These are phyloP conservation scores for Heliconius nattereri DNA, from an alignment of 1,140 invertebrate species.

Conservation along the genomic window DNA sequence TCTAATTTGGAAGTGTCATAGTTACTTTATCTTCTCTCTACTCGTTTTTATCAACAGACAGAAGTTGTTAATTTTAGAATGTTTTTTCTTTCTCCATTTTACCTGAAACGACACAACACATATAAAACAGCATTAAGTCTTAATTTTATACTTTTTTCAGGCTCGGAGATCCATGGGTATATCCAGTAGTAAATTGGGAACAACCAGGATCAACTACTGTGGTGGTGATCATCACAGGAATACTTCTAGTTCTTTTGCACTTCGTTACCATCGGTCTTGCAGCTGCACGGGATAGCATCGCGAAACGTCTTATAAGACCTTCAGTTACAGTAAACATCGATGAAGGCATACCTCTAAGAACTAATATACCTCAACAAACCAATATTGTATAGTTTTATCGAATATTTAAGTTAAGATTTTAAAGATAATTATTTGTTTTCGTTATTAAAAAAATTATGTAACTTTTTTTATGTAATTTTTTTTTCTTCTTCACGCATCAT, in stretches of 20 bases:
- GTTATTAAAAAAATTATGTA: not conserved
- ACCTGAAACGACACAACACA: too few species aligned
- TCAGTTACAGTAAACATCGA: constrained; percentile 41
- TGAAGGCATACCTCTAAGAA: constrained; percentile 56
- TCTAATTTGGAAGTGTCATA: too few species aligned
- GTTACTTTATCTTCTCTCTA: too few species aligned
- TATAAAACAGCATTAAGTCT: not conserved
- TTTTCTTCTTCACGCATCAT: not conserved
- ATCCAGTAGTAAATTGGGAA: constrained; percentile 70
- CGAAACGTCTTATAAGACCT: constrained; percentile 43
- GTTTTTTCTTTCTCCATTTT: too few species aligned
- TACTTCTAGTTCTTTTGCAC: constrained; percentile 60
- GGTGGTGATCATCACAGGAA: constrained; percentile 53
- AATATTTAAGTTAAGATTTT: constrained; percentile 5
- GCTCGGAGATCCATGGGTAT: constrained; percentile 66
- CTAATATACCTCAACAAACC: constrained; percentile 11
- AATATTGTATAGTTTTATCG: constrained; percentile 3
- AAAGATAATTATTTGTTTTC: not conserved
- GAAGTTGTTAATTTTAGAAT: too few species aligned
- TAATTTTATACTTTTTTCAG: constrained; percentile 51
- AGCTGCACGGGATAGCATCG: constrained; percentile 47
- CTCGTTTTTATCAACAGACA: too few species aligned
- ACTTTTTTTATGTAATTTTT: not conserved
- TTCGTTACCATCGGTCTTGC: constrained; percentile 55
- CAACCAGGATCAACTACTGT: constrained; percentile 48